Evolutionary conservation across 2,797 vertebrate species (phyloP), one percentile per base, ranked within the genome.

Genomic region (Meriones psammophilus): DNA sequence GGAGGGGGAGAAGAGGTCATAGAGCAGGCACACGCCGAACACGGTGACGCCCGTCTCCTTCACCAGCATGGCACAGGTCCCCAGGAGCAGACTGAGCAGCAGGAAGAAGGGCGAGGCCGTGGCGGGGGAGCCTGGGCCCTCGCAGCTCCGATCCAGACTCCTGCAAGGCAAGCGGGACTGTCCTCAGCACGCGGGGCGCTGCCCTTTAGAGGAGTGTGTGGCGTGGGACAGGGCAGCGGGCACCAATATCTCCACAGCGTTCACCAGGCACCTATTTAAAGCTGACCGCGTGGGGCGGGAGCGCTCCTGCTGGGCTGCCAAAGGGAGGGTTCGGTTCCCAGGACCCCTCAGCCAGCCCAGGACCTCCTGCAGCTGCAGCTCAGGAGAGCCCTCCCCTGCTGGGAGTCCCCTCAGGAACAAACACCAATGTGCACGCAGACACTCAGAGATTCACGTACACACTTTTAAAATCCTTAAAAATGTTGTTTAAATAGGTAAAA

Each of bases 1-100:
- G 97, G 99, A 99, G 36, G 99, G 98, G 94, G 99, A 99, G 97
- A 99, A 99, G 95, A 99, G 98, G 60, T 99, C 99, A 71, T 99
- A 99, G 28, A 99, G 98, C 91, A 99, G 95, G 89, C 99, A 99
- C 86, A 99, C 99, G 4, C 99, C 99, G 26, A 99, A 99, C 96
- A 99, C 99, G 0, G 99, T 99, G 98, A 99, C 95, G 80, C 99
- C 99, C 0, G 99, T 99, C 98, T 99, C 99, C 95, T 99, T 99
- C 84, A 99, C 99, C 98, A 99, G 98, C 99, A 99, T 99, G 94
- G 99, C 99, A 62, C 99, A 99, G 5, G 99, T 99, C 68, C 99
- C 99, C 98, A 99, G 98, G 74, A 99, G 96, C 97, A 99, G 98
- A 94, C 99, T 99, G 97, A 99, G 96, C 60, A 99, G 89, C 98